phyloP scores from a whole-genome alignment of 2,888 invertebrate genomes.

The Drosophila lacicola region DNA sequence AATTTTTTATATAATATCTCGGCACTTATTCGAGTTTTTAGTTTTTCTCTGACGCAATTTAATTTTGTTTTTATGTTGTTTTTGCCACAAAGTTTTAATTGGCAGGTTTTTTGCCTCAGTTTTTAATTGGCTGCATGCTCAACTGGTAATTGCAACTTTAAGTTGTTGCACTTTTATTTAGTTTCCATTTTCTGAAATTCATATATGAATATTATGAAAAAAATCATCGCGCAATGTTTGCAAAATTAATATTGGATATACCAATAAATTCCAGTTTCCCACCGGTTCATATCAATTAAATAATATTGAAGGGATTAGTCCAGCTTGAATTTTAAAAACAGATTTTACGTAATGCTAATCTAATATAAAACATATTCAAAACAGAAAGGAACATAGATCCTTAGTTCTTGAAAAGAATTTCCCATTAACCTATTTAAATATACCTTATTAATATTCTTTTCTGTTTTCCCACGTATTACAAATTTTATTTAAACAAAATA shows the following conservation, averaged over 20 bases:
- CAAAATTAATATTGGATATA: not conserved
- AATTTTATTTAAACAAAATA: no score
- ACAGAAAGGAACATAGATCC: no score
- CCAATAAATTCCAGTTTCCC: no score
- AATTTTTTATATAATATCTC: slow-evolving; percentile 2
- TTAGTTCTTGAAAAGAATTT: no score
- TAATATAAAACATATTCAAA: no score
- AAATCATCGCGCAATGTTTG: not conserved
- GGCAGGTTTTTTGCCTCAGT: slow-evolving; percentile 11
- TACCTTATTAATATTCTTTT: no score
- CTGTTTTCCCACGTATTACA: no score
- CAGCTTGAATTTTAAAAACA: no score
- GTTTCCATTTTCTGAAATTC: not conserved
- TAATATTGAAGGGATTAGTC: no score
- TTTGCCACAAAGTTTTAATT: slow-evolving; percentile 39
- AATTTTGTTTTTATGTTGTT: slow-evolving; percentile 11
- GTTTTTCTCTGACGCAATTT: slow-evolving; percentile 15
- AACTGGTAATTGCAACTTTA: slow-evolving; percentile 26
- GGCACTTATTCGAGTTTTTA: slow-evolving; percentile 11
- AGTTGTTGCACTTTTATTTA: slow-evolving; percentile 3
- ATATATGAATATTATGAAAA: not conserved
- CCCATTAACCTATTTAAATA: no score
- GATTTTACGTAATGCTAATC: no score
- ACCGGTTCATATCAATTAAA: no score
- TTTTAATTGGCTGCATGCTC: slow-evolving; percentile 32